phyloP scores from a whole-genome alignment of 2,797 vertebrate genomes.

The Lates japonicus region DNA sequence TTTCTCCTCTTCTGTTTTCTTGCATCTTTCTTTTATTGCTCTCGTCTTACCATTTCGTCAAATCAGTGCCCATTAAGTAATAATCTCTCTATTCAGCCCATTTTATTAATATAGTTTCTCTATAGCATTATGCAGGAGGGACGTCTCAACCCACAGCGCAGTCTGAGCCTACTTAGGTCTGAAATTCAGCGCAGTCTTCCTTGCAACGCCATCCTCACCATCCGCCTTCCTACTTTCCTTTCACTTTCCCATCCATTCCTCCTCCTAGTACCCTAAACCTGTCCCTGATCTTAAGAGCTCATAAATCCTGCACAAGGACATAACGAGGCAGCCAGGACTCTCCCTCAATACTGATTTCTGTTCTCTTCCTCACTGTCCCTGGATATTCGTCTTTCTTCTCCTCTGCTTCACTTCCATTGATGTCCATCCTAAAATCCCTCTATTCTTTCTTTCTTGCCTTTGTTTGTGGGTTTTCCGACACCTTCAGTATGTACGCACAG shows the following conservation, averaged over 20 bases:
- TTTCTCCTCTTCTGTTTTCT: no score
- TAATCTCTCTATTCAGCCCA: conserved; percentile 44
- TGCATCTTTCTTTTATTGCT: no score
- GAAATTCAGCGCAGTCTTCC: conserved; percentile 45
- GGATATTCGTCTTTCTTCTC: conserved; percentile 58
- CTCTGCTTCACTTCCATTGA: conserved; percentile 43
- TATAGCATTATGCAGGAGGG: conserved; percentile 70
- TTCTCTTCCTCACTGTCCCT: conserved; percentile 49
- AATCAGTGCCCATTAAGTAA: no score
- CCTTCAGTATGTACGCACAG: conserved; percentile 27
- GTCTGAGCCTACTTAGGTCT: conserved; percentile 50
- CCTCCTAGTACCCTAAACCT: conserved; percentile 68
- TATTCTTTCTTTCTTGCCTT: conserved; percentile 39
- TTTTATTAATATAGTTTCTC: no score
- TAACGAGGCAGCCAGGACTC: conserved; percentile 66
- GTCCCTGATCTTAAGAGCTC: conserved; percentile 80
- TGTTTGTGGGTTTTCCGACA: conserved; percentile 54
- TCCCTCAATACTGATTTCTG: conserved; percentile 69
- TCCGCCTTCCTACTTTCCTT: conserved; percentile 46
- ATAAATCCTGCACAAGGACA: conserved; percentile 85
- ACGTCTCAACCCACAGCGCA: conserved; percentile 54
- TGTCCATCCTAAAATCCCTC: conserved; percentile 49
- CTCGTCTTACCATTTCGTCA: no score
- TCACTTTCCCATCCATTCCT: conserved; percentile 65
- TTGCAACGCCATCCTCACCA: conserved; percentile 26